Evolutionary conservation across 2,888 invertebrate species (phyloP).

Genomic region (Euplexia lucipara): DNA sequence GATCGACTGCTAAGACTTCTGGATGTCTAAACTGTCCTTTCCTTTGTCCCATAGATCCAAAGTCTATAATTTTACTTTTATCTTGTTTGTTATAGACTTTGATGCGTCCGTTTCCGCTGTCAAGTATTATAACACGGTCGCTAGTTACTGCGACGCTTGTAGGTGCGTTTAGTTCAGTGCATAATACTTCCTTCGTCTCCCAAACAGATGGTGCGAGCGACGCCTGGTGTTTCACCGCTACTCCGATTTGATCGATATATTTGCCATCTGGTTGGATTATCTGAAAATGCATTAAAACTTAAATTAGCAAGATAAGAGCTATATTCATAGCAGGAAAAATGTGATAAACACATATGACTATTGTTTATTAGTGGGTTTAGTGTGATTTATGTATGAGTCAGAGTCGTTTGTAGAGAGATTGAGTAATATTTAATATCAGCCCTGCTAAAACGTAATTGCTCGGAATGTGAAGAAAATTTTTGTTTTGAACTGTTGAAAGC

Average conservation of each 20-base stretch:
- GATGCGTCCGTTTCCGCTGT: slow-evolving; percentile 94
- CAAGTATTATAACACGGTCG: slow-evolving; percentile 91
- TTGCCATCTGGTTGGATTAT: slow-evolving; percentile 91
- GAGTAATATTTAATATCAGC: neutral
- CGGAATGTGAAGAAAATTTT: neutral
- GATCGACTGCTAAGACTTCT: slow-evolving; percentile 94
- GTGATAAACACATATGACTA: neutral
- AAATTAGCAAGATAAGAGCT: slow-evolving; percentile 17
- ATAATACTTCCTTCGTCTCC: slow-evolving; percentile 78
- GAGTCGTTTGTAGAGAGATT: neutral
- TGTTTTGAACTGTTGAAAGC: neutral
- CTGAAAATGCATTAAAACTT: slow-evolving; percentile 63
- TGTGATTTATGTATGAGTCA: slow-evolving; percentile 2
- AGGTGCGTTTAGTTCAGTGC: slow-evolving; percentile 93
- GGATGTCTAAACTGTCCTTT: slow-evolving; percentile 94
- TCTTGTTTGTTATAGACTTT: slow-evolving; percentile 90
- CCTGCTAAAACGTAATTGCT: neutral
- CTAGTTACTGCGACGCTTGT: slow-evolving; percentile 92
- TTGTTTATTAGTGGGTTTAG: neutral
- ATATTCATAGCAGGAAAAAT: slow-evolving; percentile 10
- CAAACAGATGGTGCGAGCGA: slow-evolving; percentile 76
- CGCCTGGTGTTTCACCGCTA: slow-evolving; percentile 79
- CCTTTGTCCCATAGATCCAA: slow-evolving; percentile 92
- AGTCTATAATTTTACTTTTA: slow-evolving; percentile 90
- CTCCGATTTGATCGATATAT: slow-evolving; percentile 92